These are phyloP conservation scores for Tyrophagus putrescentiae DNA, from an alignment of 1,140 invertebrate genomes.

Conservation along the genomic window DNA sequence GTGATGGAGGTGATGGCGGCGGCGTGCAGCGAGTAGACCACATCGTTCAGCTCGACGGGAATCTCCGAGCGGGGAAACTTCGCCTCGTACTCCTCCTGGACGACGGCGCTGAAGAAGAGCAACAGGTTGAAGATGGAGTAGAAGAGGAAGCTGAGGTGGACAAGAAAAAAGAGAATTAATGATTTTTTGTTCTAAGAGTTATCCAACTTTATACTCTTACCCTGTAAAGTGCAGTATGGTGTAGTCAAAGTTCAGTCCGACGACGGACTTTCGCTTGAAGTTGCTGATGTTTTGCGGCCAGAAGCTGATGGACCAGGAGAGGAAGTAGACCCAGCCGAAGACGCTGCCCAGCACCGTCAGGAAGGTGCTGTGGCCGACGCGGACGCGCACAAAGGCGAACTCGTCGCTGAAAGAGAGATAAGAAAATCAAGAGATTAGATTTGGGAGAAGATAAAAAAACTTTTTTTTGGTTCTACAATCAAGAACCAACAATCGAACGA, in stretches of 20 bases:
- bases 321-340: constrained; percentile 95
- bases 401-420: background rate
- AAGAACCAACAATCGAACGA: background rate
- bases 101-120: constrained; percentile 59
- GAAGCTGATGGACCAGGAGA: constrained; percentile 93
- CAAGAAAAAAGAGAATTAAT: too few relatives aligned
- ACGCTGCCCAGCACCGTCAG: constrained; percentile 35
- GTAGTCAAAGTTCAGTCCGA: constrained; percentile 94
- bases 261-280: constrained; percentile 80
- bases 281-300: constrained; percentile 94
- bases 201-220: too few relatives aligned
- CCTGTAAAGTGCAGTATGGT: constrained; percentile 78
- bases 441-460: background rate
- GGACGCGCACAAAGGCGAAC: constrained; percentile 8
- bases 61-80: constrained; percentile 66
- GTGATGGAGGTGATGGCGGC: constrained; percentile 65
- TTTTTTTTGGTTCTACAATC: background rate
- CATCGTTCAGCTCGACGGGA: constrained; percentile 92
- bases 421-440: background rate
- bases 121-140: constrained; percentile 88
- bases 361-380: background rate
- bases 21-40: constrained; percentile 87
- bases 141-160: too few relatives aligned
- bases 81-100: constrained; percentile 61
- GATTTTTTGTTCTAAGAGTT: too few relatives aligned